phyloP scores from a whole-genome alignment of 2,888 invertebrate species.

The Metacarcinus magister region DNA sequence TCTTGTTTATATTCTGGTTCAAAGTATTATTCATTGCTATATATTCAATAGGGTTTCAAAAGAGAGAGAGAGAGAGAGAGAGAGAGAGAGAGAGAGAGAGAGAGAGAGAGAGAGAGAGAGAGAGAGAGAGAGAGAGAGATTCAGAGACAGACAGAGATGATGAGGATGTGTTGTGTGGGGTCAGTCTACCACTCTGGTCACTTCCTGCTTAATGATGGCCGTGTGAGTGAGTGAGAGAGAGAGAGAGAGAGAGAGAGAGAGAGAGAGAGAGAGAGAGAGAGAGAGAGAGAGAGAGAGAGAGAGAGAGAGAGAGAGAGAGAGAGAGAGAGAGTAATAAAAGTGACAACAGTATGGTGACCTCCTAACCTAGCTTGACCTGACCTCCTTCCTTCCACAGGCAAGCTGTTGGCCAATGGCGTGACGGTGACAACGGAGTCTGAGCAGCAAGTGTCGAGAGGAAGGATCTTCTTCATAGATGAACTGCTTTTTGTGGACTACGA shows the following conservation, averaged over 20 bases:
- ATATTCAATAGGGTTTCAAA: background rate
- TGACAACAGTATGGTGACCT: background rate
- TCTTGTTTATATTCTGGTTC: too few relatives aligned
- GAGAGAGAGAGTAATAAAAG: background rate
- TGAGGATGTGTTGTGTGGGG: constrained; percentile 46
- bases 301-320: background rate
- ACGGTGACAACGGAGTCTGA: constrained; percentile 77
- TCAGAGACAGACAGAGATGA: constrained; percentile 12
- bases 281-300: constrained; percentile 2
- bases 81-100: background rate
- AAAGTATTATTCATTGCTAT: too few relatives aligned
- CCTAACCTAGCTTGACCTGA: background rate
- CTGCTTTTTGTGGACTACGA: constrained; percentile 79
- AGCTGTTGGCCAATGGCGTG: constrained; percentile 79
- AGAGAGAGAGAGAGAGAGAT: background rate
- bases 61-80: constrained; percentile 39
- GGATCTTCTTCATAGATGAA: constrained; percentile 74
- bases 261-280: constrained; percentile 48
- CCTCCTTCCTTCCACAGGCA: constrained; percentile 62
- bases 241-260: constrained; percentile 54
- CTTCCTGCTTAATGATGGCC: constrained; percentile 38
- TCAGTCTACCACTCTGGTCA: constrained; percentile 22
- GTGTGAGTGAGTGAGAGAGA: background rate
- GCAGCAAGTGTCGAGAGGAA: constrained; percentile 60
- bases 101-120: background rate